Percentiles rank a stretch among this genome's conserved stretches.
phyloP scores from a whole-genome alignment of 23 tunicate genomes.

The Corella eumyota region DNA sequence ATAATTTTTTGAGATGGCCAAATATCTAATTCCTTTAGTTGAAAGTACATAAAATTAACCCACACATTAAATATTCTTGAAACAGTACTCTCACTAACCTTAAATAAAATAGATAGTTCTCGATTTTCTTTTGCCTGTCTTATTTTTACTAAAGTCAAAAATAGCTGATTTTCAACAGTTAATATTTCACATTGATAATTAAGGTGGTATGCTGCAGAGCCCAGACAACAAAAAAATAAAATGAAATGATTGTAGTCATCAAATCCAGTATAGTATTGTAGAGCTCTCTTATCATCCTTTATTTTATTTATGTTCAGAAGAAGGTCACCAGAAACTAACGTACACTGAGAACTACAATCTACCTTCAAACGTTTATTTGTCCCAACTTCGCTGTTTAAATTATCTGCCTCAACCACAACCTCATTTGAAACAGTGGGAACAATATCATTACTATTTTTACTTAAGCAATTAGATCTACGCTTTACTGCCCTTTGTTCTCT shows the following conservation, averaged over 20 bases:
- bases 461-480: too few relatives aligned
- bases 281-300: not conserved
- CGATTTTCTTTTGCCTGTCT: constrained; percentile 1
- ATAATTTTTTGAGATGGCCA: constrained; percentile 1
- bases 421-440: too few relatives aligned
- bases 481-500: too few relatives aligned
- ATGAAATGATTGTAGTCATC: constrained; percentile 5
- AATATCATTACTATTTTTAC: too few relatives aligned
- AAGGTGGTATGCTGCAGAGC: not conserved
- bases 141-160: constrained; percentile 1
- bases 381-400: too few relatives aligned
- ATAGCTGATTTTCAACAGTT: not conserved
- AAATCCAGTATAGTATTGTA: constrained; percentile 9
- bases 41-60: constrained; percentile 4
- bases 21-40: not conserved
- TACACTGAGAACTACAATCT: too few relatives aligned
- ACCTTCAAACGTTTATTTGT: too few relatives aligned
- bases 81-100: not conserved
- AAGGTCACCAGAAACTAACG: too few relatives aligned
- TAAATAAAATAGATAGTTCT: not conserved
- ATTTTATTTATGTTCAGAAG: not conserved
- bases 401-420: too few relatives aligned
- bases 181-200: not conserved
- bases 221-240: not conserved
- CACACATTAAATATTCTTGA: not conserved